Conservation (phyloP, 1,140 invertebrate species). For the Sycophaga agraensis region DNA sequence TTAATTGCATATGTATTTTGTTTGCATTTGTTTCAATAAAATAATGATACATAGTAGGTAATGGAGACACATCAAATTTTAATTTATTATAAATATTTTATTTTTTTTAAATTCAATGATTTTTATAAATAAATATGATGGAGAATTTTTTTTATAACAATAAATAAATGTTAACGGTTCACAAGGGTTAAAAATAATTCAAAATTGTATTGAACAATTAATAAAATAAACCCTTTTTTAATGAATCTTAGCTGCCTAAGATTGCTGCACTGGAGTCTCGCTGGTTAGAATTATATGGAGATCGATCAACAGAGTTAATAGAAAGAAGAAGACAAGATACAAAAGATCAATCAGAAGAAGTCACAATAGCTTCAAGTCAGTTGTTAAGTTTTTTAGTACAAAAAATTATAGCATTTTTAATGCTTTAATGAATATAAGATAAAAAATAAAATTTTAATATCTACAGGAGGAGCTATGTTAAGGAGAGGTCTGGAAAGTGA, state of each 20-base stretch:
- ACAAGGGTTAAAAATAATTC: background rate
- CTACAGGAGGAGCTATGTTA: slow-evolving; percentile 49
- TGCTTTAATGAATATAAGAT: slow-evolving; percentile 5
- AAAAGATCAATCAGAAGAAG: slow-evolving; percentile 90
- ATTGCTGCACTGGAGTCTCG: slow-evolving; percentile 79
- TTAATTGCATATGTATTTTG: too few relatives aligned
- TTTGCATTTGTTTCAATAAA: too few relatives aligned
- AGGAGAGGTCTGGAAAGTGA: slow-evolving; percentile 67
- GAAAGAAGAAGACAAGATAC: slow-evolving; percentile 85
- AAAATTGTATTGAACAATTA: background rate
- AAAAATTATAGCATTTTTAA: slow-evolving; percentile 1
- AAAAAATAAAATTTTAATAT: slow-evolving; percentile 16
- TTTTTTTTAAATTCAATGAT: background rate
- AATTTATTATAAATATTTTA: background rate
- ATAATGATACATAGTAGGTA: too few relatives aligned
- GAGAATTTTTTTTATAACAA: background rate
- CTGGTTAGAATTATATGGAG: slow-evolving; percentile 71
- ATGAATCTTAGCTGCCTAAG: slow-evolving; percentile 66
- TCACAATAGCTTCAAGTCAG: slow-evolving; percentile 67
- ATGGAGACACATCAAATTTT: too few relatives aligned
- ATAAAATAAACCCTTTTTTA: background rate
- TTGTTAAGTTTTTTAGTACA: slow-evolving; percentile 40
- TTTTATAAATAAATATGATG: slow-evolving; percentile 8
- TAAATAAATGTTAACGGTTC: background rate
- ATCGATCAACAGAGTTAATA: slow-evolving; percentile 73